Base-by-base conservation (phyloP, 1,140 invertebrate genomes). In the Nomia melanderi region DNA sequence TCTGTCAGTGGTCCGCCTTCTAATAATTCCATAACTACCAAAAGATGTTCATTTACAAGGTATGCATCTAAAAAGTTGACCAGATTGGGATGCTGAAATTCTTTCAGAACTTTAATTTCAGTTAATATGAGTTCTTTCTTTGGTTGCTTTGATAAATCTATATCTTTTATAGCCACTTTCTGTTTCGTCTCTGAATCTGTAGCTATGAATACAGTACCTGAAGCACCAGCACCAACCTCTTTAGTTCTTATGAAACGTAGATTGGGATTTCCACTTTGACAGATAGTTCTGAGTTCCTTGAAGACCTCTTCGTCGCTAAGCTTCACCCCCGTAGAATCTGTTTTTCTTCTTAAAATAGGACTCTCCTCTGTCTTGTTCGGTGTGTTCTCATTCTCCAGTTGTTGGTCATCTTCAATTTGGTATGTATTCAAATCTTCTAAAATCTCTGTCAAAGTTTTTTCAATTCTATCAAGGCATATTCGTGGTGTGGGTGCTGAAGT, bases 41-140 rank as follows among this genome's bases (percentile, higher is more conserved):
- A 99, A 3, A 99, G 93, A 91, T 99, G 97, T 83, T 99, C 97
- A 41, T 96, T 95, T 23, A 98, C 93, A 6, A 96, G 92, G 92
- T 98, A 99, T 23, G 96, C 96, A 86, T 99, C 98, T 0, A 99
- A 93, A 89, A 99, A 99, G 90, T 99, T 99, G 0, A 99, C 98
- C 81, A 99, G 93, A 92, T 99, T 99, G 78, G 97, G 97, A 92
- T 99, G 98, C 87, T 97, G 96, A 86, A 98, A 97, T 88, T 97
- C 97, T 90, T 97, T 97, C 91, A 98, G 95, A 2, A 99, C 97
- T 86, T 97, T 95, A 78, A 99, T 98, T 93, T 99, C 98, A 73
- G 97, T 99, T 77, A 99, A 94, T 89, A 99, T 98, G 76, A 99
- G 93, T 91, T 98, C 97, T 92, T 99, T 99, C 88, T 98, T 97